phyloP scores from a whole-genome alignment of 2,888 invertebrate genomes.

The Corythucha ciliata region DNA sequence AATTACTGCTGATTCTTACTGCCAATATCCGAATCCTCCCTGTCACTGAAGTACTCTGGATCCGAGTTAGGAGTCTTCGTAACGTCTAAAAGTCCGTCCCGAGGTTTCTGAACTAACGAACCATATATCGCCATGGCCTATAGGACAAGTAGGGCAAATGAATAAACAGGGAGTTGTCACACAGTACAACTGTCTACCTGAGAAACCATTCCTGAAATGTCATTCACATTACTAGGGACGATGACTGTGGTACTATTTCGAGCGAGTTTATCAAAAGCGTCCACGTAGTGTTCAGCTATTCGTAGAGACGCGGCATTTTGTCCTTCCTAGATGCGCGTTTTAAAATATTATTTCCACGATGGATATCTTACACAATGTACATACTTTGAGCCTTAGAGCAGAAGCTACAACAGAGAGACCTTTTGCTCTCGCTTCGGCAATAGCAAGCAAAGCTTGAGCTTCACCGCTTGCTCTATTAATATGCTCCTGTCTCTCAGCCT shows the following conservation, averaged over 20 bases:
- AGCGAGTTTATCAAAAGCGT: constrained; percentile 87
- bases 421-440: constrained; percentile 83
- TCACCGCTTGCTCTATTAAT: constrained; percentile 90
- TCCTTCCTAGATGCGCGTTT: constrained; percentile 52
- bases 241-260: constrained; percentile 90
- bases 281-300: constrained; percentile 92
- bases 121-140: too few relatives aligned
- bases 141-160: too few relatives aligned
- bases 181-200: constrained; percentile 64
- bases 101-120: too few relatives aligned
- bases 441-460: constrained; percentile 79
- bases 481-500: constrained; percentile 88
- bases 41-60: too few relatives aligned
- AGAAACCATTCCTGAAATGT: constrained; percentile 66
- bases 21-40: too few relatives aligned
- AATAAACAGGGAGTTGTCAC: too few relatives aligned
- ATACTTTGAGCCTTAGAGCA: constrained; percentile 47
- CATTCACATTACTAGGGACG: constrained; percentile 80
- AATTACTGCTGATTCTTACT: too few relatives aligned
- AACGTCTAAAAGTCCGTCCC: too few relatives aligned
- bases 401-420: constrained; percentile 70
- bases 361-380: background rate
- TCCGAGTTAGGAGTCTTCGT: too few relatives aligned
- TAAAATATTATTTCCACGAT: background rate
- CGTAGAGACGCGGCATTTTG: constrained; percentile 83